A percentile compares a stretch with the other conserved stretches of the same genome.
Conservation (phyloP, 2,888 invertebrate genomes). For the Brachylomia viminalis region DNA sequence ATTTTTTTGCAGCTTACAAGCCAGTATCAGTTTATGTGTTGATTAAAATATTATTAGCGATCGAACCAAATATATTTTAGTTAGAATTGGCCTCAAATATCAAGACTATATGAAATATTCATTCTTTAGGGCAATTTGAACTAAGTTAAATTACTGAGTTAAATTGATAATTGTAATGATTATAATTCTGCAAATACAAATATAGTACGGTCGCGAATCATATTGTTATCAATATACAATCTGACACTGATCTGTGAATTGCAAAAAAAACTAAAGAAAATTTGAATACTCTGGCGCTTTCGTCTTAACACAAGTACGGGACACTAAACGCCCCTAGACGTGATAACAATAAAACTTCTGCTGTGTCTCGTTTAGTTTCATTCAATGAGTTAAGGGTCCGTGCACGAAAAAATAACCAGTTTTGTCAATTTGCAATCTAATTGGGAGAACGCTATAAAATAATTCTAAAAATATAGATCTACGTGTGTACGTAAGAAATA, state of each 20-base stretch:
- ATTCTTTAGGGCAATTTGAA: background rate
- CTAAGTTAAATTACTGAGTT: too few species aligned
- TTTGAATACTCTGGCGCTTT: background rate
- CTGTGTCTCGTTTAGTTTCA: too few species aligned
- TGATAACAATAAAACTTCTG: too few species aligned
- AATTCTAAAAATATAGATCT: background rate
- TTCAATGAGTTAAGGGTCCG: background rate
- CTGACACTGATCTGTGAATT: too few species aligned
- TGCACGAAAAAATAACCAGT: background rate
- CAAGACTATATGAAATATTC: background rate
- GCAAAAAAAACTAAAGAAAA: too few species aligned
- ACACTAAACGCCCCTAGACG: too few species aligned
- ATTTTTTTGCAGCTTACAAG: background rate
- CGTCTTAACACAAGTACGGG: background rate
- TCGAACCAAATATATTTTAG: too few species aligned
- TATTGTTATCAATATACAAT: background rate
- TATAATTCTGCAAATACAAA: too few species aligned
- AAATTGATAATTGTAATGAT: background rate
- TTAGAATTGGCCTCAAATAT: background rate
- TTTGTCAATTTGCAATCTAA: background rate
- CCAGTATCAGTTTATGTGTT: background rate
- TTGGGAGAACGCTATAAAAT: too few species aligned
- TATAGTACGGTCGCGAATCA: background rate
- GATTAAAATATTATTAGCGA: background rate
- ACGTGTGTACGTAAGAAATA: too few species aligned